phyloP scores from a whole-genome alignment of 2,113 vertebrate genomes.

The Sakesphorus luctuosus region DNA sequence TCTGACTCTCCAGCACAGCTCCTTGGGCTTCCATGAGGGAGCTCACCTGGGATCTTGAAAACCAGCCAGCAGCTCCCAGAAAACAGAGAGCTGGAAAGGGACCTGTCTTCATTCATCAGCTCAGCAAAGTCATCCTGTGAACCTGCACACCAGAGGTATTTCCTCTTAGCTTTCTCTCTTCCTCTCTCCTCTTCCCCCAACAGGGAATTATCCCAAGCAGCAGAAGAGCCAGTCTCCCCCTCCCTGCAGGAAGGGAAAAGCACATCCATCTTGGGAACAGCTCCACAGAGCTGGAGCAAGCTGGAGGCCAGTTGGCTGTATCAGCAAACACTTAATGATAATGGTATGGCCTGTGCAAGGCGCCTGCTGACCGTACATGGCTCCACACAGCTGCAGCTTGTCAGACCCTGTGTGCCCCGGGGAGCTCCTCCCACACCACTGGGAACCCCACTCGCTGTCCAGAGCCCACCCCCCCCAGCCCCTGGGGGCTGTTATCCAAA shows the following conservation, averaged over 20 bases:
- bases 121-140: neutral
- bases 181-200: neutral
- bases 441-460: neutral
- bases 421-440: accelerated
- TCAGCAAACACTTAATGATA: neutral
- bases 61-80: neutral
- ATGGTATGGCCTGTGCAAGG: neutral
- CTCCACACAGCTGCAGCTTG: neutral
- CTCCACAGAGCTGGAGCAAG: neutral
- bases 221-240: neutral
- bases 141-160: neutral
- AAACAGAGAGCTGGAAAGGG: neutral
- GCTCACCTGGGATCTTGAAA: neutral
- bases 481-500: neutral
- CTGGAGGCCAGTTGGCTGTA: neutral
- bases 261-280: neutral
- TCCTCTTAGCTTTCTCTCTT: neutral
- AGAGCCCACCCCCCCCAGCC: neutral
- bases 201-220: neutral
- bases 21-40: accelerated
- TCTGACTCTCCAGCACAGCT: neutral
- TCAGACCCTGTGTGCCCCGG: accelerated
- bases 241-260: neutral
- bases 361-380: neutral
- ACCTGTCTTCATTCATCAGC: neutral